These are phyloP conservation scores for Alaudala cheleensis DNA, from an alignment of 2,113 vertebrate genomes.

Conservation along the genomic window DNA sequence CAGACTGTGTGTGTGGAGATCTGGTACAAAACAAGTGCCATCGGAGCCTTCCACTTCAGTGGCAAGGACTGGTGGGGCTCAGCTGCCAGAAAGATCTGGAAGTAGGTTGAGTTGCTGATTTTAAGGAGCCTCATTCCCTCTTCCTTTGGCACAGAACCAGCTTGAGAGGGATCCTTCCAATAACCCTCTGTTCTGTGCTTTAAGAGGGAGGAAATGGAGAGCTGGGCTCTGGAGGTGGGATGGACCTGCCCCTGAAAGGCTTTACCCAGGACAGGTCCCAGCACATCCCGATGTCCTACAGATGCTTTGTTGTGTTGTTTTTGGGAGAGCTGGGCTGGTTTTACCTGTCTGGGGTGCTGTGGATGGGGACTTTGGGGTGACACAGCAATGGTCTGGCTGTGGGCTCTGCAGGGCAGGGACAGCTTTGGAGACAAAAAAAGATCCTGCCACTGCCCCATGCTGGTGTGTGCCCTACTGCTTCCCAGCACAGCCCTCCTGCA, in stretches of 20 bases:
- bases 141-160: not conserved
- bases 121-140: not conserved
- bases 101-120: not conserved
- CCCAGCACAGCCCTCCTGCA: no score
- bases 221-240: not conserved
- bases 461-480: rapidly evolving
- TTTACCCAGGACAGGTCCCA: not conserved
- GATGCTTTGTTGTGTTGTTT: not conserved
- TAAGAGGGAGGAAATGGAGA: not conserved
- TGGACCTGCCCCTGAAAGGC: not conserved
- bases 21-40: not conserved
- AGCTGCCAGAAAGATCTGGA: not conserved
- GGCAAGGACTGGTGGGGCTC: rapidly evolving
- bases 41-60: rapidly evolving
- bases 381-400: rapidly evolving
- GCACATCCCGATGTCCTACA: not conserved
- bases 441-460: not conserved
- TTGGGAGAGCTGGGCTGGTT: not conserved
- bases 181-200: not conserved
- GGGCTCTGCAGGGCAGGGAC: not conserved
- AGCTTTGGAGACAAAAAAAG: not conserved
- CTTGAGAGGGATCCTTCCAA: not conserved
- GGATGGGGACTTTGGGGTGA: not conserved
- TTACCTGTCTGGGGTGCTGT: not conserved
- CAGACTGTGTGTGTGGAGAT: not conserved